Base-by-base conservation (phyloP, 2,797 vertebrate species). In the Mormyrops attenuatus region DNA sequence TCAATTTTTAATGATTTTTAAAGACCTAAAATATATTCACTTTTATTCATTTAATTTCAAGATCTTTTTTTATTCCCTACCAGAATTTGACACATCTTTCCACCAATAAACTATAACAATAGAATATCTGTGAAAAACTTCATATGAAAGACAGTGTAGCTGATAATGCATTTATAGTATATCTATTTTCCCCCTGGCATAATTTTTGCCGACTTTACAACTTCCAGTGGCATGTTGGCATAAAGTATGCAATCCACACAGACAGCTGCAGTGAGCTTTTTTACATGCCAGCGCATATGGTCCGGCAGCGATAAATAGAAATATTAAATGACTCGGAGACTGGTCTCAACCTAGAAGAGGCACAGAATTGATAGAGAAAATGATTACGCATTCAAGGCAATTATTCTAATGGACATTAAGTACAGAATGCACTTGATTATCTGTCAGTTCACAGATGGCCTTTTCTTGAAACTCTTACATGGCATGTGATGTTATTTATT, bases 181-280 rank as follows among this genome's bases (percentile, higher is more conserved):
- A 93, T 96, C 97, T 97, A 97, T 97, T 97, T 97, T 96, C 94
- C 92, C 95, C 95, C 95, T 97, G 96, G 95, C 96, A 96, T 95
- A 95, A 94, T 96, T 94, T 96, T 95, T 96, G 96, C 95, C 95
- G 95, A 96, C 97, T 97, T 97, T 95, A 95, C 96, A 97, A 95
- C 95, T 96, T 96, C 95, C 95, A 96, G 95, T 96, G 96, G 96
- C 96, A 97, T 97, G 97, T 94, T 98, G 97, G 96, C 97, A 97
- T 97, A 94, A 96, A 93, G 95, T 95, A 93, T 95, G 96, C 96
- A 95, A 93, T 95, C 95, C 95, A 96, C 93, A 94, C 95, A 95
- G 97, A 96, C 97, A 99, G 98, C 98, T 99, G 98, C 96, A 96
- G 95, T 93, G 96, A 96, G 96, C 96, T 95, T 96, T 96, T 97